A percentile compares a stretch with the other conserved stretches of the same genome.
phyloP scores from a whole-genome alignment of 2,113 vertebrate genomes.

The Panthera uncia region DNA sequence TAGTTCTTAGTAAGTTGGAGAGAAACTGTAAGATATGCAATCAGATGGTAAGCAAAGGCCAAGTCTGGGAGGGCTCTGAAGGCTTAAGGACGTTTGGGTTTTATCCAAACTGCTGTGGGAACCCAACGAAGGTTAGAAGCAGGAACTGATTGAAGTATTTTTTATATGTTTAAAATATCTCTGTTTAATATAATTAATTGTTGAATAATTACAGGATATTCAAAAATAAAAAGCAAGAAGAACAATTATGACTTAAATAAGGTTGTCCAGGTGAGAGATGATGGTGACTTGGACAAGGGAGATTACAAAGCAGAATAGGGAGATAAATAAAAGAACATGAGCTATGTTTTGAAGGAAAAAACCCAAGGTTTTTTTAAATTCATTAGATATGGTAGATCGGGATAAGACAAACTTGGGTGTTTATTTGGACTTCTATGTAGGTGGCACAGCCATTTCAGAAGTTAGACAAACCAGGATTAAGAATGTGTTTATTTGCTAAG shows the following conservation, averaged over 20 bases:
- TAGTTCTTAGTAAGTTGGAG: rapidly evolving
- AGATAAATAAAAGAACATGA: not conserved
- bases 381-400: not conserved
- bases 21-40: not conserved
- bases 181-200: no score
- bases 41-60: not conserved
- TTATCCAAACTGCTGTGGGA: not conserved
- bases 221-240: not conserved
- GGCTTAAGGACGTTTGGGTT: not conserved
- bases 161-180: no score
- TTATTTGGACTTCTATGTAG: not conserved
- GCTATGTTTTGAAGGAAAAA: not conserved
- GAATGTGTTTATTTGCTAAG: not conserved
- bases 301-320: not conserved
- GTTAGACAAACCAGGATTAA: not conserved
- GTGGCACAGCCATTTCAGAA: not conserved
- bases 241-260: not conserved
- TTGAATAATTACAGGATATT: not conserved
- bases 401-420: not conserved
- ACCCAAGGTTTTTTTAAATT: not conserved
- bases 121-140: not conserved
- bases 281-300: not conserved
- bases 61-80: not conserved
- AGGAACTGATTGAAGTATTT: not conserved
- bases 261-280: not conserved